Percentiles rank a stretch among this genome's conserved stretches.
Conservation (phyloP, 2,113 vertebrate genomes). For the Triplophysa tibetana region DNA sequence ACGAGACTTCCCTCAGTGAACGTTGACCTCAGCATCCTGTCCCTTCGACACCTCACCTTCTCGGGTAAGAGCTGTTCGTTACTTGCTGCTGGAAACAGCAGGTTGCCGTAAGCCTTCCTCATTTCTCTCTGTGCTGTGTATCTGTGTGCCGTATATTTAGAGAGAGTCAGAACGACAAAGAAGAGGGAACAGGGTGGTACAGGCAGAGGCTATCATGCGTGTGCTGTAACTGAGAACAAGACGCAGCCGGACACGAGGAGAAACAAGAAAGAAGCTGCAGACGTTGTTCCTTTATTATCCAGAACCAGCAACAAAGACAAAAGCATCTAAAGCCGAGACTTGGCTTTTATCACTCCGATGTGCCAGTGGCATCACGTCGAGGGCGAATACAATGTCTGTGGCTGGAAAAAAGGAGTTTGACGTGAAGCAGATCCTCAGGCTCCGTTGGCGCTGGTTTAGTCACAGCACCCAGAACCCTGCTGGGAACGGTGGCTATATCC, state of each 20-base stretch:
- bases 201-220: slow-evolving; percentile 75
- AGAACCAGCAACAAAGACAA: slow-evolving; percentile 55
- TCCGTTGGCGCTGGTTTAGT: slow-evolving; percentile 96
- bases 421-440: slow-evolving; percentile 95
- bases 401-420: slow-evolving; percentile 96
- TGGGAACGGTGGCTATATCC: slow-evolving; percentile 84
- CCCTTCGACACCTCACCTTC: slow-evolving; percentile 81
- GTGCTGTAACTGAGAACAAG: slow-evolving; percentile 76
- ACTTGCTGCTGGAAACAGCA: slow-evolving; percentile 62
- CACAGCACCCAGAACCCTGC: slow-evolving; percentile 88
- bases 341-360: slow-evolving; percentile 62
- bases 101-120: slow-evolving; percentile 62
- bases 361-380: slow-evolving; percentile 63
- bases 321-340: slow-evolving; percentile 64
- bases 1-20: slow-evolving; percentile 86
- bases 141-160: slow-evolving; percentile 52
- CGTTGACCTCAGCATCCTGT: slow-evolving; percentile 90
- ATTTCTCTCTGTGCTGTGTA: slow-evolving; percentile 51
- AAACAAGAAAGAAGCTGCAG: slow-evolving; percentile 74
- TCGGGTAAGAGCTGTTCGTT: slow-evolving; percentile 71
- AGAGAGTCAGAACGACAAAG: slow-evolving; percentile 47
- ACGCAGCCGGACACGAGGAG: slow-evolving; percentile 69
- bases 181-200: slow-evolving; percentile 63
- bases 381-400: slow-evolving; percentile 82
- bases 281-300: slow-evolving; percentile 62